A percentile compares a stretch with the other conserved stretches of the same genome.
Evolutionary conservation across 2,797 vertebrate species (phyloP).

Genomic region (Macrochelys suwanniensis): DNA sequence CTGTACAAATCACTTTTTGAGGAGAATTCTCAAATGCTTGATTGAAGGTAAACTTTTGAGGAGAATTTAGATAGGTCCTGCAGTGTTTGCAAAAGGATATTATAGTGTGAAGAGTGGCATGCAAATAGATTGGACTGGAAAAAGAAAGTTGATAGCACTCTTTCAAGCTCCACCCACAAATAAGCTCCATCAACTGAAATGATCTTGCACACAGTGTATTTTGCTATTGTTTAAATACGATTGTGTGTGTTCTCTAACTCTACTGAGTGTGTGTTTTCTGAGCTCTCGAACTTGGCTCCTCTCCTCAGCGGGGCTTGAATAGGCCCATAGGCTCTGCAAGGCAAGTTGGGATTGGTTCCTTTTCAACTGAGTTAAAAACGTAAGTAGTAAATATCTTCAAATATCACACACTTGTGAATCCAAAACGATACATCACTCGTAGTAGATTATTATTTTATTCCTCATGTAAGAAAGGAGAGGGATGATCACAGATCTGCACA

Average conservation of each 20-base stretch:
- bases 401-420: background rate
- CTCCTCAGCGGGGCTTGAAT: background rate
- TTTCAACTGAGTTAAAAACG: background rate
- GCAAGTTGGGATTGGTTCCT: background rate
- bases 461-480: background rate
- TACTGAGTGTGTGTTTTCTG: background rate
- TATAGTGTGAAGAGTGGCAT: constrained; percentile 5
- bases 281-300: background rate
- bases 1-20: background rate
- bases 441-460: background rate
- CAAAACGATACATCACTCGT: background rate
- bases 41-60: background rate
- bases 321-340: background rate
- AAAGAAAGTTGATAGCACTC: background rate
- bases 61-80: background rate
- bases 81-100: background rate
- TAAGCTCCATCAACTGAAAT: background rate
- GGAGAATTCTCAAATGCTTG: background rate
- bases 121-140: background rate
- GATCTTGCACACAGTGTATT: background rate
- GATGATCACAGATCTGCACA: background rate
- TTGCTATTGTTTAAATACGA: background rate
- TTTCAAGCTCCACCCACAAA: background rate
- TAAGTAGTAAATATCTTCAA: background rate
- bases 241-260: background rate